A percentile compares a stretch with the other conserved stretches of the same genome.
These are phyloP conservation scores for Anas georgica DNA, from an alignment of 2,797 vertebrate species.

Conservation along the genomic window DNA sequence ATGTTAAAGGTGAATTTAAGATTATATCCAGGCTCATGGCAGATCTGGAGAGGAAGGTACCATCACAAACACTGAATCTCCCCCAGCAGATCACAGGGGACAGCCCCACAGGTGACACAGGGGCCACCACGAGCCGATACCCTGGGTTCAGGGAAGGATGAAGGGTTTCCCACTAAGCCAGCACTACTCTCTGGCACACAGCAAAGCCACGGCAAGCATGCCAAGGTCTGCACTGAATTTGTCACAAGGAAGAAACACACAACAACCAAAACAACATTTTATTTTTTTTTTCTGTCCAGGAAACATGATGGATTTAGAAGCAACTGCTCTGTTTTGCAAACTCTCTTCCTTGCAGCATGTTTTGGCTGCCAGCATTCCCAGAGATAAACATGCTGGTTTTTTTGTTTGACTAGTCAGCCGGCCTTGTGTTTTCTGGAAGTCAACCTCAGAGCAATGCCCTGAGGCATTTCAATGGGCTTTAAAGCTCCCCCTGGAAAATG, in stretches of 20 bases:
- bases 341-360: background rate
- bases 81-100: background rate
- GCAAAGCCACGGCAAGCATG: background rate
- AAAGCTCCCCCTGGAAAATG: background rate
- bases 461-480: background rate
- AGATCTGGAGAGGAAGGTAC: background rate
- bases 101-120: background rate
- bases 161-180: background rate
- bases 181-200: background rate
- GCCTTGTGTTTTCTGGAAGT: constrained; percentile 20
- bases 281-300: constrained; percentile 5
- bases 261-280: background rate
- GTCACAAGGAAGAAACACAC: background rate
- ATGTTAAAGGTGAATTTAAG: background rate
- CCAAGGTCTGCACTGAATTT: constrained; percentile 11
- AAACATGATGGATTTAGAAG: constrained; percentile 20
- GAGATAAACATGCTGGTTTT: background rate
- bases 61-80: accelerated
- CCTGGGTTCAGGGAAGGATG: background rate
- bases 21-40: background rate
- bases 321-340: constrained; percentile 8
- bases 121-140: background rate
- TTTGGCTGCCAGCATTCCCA: background rate
- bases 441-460: background rate
- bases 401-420: background rate